Percentiles rank a stretch among this genome's conserved stretches.
Conservation (phyloP, 2,113 vertebrate species). For the Rhineura floridana region DNA sequence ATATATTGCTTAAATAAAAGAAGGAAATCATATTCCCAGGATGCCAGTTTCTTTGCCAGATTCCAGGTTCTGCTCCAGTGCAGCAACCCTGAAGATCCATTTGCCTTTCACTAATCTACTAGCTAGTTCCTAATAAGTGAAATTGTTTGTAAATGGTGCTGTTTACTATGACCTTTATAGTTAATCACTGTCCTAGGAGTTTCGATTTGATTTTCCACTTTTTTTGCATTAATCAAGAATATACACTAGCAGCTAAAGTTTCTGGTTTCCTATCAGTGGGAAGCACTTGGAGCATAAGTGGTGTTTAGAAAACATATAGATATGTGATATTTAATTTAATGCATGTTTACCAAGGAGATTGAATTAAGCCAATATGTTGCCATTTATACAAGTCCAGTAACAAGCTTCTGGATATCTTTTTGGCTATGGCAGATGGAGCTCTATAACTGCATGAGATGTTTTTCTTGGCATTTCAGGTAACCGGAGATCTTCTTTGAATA, state of each 20-base stretch:
- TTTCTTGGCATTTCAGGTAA: not conserved
- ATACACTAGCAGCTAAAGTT: not conserved
- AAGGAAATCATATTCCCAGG: not conserved
- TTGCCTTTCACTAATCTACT: not conserved
- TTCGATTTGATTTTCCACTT: not conserved
- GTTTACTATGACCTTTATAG: not conserved
- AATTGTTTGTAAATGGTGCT: not conserved
- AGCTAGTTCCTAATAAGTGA: not conserved
- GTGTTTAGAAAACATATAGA: not conserved
- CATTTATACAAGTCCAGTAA: not conserved
- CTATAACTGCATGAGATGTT: not conserved
- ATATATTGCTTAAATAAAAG: not conserved
- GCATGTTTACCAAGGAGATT: not conserved
- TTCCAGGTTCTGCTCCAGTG: not conserved
- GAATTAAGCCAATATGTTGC: not conserved
- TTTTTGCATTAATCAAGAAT: not conserved
- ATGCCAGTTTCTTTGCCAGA: not conserved
- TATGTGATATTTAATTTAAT: not conserved
- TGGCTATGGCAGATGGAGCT: not conserved
- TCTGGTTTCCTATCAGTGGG: not conserved
- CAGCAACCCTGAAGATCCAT: not conserved
- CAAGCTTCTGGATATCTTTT: not conserved
- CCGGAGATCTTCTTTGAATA: not conserved
- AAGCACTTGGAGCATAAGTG: not conserved
- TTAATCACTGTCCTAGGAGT: not conserved